A percentile compares a stretch with the other conserved stretches of the same genome.
Evolutionary conservation across 1,140 invertebrate species (phyloP).

Genomic region (Uloborus diversus): DNA sequence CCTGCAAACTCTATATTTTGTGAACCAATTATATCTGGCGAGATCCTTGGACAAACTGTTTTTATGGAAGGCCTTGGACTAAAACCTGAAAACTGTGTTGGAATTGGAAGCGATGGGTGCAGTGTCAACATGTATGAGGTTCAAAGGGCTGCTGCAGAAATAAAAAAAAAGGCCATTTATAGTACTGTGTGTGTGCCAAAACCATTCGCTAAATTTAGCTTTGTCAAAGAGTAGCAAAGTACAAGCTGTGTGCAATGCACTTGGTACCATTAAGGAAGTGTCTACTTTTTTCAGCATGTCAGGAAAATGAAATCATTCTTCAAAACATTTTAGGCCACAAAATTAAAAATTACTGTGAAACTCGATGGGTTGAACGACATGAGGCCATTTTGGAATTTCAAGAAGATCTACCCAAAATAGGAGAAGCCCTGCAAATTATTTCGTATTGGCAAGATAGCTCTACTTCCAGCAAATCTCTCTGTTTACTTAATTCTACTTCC

Average conservation of each 20-base stretch:
- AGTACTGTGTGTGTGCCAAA: not conserved
- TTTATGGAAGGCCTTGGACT: not conserved
- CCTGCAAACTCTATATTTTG: not conserved
- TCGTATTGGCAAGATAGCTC: too few relatives aligned
- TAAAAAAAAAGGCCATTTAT: not conserved
- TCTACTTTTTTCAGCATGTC: too few relatives aligned
- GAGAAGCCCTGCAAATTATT: too few relatives aligned
- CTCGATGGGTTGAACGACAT: not conserved
- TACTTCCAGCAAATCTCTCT: too few relatives aligned
- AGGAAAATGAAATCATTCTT: too few relatives aligned
- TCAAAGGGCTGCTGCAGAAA: not conserved
- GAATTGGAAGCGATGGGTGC: not conserved
- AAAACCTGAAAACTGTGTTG: not conserved
- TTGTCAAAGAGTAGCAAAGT: too few relatives aligned
- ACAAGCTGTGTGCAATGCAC: too few relatives aligned
- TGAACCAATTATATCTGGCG: not conserved
- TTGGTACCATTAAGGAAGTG: too few relatives aligned
- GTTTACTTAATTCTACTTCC: too few relatives aligned
- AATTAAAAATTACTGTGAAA: not conserved
- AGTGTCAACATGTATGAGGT: not conserved
- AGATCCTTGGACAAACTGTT: not conserved
- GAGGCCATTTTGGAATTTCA: not conserved
- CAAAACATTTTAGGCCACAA: too few relatives aligned
- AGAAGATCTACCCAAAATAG: too few relatives aligned
- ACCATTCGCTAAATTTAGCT: not conserved